These are phyloP conservation scores for Vipera latastei DNA, from an alignment of 2,797 vertebrate genomes.

Conservation along the genomic window DNA sequence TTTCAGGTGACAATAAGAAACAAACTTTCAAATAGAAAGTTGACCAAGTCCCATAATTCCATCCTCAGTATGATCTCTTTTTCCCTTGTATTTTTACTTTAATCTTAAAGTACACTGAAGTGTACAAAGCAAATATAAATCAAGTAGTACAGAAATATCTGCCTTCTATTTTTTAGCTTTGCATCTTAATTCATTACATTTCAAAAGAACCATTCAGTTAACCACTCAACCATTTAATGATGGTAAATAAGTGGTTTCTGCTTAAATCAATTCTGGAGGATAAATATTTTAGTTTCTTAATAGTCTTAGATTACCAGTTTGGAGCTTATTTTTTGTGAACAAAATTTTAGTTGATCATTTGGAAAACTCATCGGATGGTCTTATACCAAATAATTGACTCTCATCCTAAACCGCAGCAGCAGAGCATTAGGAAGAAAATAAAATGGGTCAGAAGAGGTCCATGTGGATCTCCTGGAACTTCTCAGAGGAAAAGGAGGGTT, in stretches of 20 bases:
- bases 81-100: not conserved
- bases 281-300: not conserved
- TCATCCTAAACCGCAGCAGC: not conserved
- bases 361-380: not conserved
- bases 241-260: accelerated
- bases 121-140: constrained; percentile 61
- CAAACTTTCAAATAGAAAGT: not conserved
- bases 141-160: constrained; percentile 46
- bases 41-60: not conserved
- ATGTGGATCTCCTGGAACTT: not conserved
- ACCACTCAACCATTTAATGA: not conserved
- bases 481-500: not conserved
- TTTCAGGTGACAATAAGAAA: not conserved
- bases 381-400: not conserved
- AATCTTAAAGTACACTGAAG: not conserved
- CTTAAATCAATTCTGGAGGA: not conserved
- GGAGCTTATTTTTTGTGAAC: not conserved
- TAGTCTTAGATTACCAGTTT: not conserved
- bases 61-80: not conserved
- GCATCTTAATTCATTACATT: constrained; percentile 64
- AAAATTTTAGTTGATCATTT: not conserved
- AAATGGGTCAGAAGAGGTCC: not conserved
- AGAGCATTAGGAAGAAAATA: not conserved
- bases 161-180: constrained; percentile 47
- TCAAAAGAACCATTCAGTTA: constrained; percentile 49